Conservation (phyloP, 2,888 invertebrate species). For the Hypomecis punctinalis region DNA sequence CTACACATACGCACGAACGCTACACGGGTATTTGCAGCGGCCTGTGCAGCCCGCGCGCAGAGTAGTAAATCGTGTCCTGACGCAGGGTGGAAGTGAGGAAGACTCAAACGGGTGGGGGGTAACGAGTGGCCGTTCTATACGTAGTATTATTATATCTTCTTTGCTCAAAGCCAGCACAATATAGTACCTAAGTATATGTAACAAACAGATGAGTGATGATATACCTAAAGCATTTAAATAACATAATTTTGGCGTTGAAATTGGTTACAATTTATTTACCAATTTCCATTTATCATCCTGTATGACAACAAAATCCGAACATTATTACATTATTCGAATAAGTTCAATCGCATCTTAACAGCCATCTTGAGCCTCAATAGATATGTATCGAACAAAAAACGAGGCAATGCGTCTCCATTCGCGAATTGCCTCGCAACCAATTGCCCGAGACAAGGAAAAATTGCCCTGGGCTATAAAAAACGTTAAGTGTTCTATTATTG, state of each 20-base stretch:
- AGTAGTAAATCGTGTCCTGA: too few species aligned
- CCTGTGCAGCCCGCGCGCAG: too few species aligned
- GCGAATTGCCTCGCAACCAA: conserved; percentile 48
- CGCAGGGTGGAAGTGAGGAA: too few species aligned
- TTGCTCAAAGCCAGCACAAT: too few species aligned
- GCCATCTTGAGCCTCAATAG: conserved; percentile 38
- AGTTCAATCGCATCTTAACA: conserved; percentile 17
- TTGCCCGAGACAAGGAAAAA: conserved; percentile 43
- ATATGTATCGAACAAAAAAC: conserved; percentile 52
- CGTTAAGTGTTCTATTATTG: conserved; percentile 43
- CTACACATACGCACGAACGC: too few species aligned
- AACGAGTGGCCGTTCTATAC: too few species aligned
- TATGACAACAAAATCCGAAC: neutral
- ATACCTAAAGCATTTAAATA: too few species aligned
- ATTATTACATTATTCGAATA: neutral
- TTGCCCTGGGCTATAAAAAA: conserved; percentile 48
- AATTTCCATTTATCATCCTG: neutral
- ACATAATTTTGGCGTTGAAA: neutral
- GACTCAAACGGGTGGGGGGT: too few species aligned
- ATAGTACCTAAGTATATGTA: too few species aligned
- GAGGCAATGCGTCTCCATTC: conserved; percentile 40
- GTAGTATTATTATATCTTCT: too few species aligned
- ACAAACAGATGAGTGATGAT: too few species aligned
- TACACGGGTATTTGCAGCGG: too few species aligned
- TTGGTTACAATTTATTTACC: neutral